Percentiles rank a stretch among this genome's conserved stretches.
Conservation (phyloP, 2,888 invertebrate genomes). For the Mimumesa dahlbomi region DNA sequence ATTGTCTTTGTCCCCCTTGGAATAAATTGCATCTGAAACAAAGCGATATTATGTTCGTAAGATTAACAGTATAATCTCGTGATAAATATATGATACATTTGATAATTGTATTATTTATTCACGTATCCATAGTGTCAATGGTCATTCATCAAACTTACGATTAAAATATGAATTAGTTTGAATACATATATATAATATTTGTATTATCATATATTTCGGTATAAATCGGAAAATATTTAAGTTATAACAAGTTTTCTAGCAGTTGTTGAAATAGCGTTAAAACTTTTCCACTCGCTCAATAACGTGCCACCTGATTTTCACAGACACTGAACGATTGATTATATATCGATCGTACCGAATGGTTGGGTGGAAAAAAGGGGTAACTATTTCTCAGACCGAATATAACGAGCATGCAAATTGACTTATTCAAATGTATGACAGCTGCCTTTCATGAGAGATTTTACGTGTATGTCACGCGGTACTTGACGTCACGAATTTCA, state of each 20-base stretch:
- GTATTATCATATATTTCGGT: no score
- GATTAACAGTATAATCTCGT: no score
- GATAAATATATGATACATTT: no score
- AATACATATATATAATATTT: no score
- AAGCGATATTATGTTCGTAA: no score
- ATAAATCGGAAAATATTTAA: no score
- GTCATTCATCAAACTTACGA: no score
- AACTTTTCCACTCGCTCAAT: constrained; percentile 14
- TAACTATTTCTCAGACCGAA: not conserved
- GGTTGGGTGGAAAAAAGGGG: not conserved
- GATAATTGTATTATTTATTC: no score
- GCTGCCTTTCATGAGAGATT: not conserved
- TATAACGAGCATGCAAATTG: not conserved
- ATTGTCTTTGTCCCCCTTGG: constrained; percentile 56
- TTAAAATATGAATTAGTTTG: no score
- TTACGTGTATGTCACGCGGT: not conserved
- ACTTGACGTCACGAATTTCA: not conserved
- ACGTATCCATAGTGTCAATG: no score
- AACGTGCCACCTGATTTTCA: constrained; percentile 9
- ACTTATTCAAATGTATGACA: not conserved
- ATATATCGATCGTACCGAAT: not conserved
- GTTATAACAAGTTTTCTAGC: no score
- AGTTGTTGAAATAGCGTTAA: not conserved
- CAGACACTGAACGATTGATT: constrained; percentile 1
- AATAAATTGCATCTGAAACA: constrained; percentile 50